Evolutionary conservation across 2,797 vertebrate species (phyloP).

Genomic region (Esox masquinongy): DNA sequence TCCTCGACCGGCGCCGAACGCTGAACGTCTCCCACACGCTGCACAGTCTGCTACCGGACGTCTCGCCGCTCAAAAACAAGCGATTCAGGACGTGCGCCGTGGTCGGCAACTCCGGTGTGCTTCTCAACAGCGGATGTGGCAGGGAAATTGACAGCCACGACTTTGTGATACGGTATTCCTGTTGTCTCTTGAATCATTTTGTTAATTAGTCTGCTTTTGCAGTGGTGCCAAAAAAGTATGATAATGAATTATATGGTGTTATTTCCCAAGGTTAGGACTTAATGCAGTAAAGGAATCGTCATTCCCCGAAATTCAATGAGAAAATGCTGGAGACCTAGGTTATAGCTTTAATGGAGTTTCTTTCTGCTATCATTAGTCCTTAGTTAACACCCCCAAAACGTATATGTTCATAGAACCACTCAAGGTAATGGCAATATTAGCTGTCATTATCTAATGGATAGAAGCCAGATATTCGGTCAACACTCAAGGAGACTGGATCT

Average conservation of each 20-base stretch:
- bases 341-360: background rate
- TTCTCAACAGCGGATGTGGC: conserved; percentile 83
- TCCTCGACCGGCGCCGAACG: conserved; percentile 82
- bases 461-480: background rate
- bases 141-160: conserved; percentile 86
- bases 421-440: conserved; percentile 10
- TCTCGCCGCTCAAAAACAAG: conserved; percentile 86
- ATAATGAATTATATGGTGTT: background rate
- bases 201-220: background rate
- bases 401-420: background rate
- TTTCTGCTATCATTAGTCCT: background rate
- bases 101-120: conserved; percentile 88
- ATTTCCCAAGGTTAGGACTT: background rate
- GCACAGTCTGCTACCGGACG: conserved; percentile 84
- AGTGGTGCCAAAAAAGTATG: background rate
- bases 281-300: background rate
- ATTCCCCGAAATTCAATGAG: background rate
- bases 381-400: background rate
- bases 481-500: background rate
- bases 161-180: conserved; percentile 83
- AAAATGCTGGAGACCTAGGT: background rate
- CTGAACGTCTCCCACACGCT: conserved; percentile 82
- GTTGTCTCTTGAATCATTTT: background rate
- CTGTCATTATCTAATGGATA: conserved; percentile 5
- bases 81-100: conserved; percentile 85